Conservation (phyloP, 35 echinoderm and acorn worm species). For the Anneissia japonica region DNA sequence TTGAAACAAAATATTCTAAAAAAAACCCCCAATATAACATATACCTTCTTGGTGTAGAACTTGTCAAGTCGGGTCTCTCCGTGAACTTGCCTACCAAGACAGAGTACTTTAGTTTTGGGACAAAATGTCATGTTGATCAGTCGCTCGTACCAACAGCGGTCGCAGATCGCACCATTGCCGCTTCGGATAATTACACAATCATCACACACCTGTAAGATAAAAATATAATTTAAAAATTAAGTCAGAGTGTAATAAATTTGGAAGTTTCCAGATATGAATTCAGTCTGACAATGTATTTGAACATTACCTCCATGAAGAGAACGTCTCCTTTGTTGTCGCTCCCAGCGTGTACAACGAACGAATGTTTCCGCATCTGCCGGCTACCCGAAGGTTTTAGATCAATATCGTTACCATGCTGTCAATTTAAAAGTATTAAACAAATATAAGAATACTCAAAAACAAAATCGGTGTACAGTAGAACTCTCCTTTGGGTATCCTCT, state of each 20-base stretch:
- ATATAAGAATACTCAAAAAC: too few relatives aligned
- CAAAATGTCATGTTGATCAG: constrained; percentile 99
- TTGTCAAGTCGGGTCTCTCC: constrained; percentile 80
- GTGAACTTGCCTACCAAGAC: constrained; percentile 60
- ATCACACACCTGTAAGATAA: constrained; percentile 74
- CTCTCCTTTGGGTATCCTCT: too few relatives aligned
- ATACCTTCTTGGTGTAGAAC: constrained; percentile 96
- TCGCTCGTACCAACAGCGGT: constrained; percentile 96
- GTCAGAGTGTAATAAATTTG: too few relatives aligned
- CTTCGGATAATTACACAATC: constrained; percentile 93
- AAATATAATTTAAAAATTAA: not conserved
- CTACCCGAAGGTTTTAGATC: constrained; percentile 83
- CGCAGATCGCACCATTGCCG: constrained; percentile 91
- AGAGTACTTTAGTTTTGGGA: constrained; percentile 94
- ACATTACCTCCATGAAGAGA: constrained; percentile 85
- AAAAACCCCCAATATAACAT: too few relatives aligned
- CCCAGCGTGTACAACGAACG: constrained; percentile 92
- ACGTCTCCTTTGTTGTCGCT: constrained; percentile 84
- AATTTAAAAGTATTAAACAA: not conserved
- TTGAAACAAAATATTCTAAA: too few relatives aligned
- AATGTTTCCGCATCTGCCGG: constrained; percentile 89
- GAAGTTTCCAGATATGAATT: too few relatives aligned
- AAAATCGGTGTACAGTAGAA: too few relatives aligned
- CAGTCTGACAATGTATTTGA: not conserved
- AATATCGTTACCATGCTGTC: constrained; percentile 93